Base-by-base conservation (phyloP, 2,797 vertebrate genomes). In the Diglossa cyanea region DNA sequence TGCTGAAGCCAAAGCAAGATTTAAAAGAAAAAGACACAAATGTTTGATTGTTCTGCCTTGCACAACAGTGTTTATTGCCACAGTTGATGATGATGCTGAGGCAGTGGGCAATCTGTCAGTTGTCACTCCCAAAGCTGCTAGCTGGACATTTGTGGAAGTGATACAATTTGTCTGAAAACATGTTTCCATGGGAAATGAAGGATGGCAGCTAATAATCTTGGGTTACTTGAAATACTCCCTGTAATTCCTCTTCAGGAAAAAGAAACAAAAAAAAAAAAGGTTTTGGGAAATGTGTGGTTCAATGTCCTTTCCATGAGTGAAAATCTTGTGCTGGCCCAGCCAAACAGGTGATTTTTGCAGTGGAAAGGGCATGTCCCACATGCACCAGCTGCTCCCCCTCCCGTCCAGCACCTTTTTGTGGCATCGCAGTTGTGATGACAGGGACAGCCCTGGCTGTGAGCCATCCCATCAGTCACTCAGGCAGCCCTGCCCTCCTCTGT, bases 341-440 rank as follows among this genome's bases (percentile, higher is more conserved):
- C 37, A 23, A 25, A 31, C 1, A 4, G 30, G 16, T 13, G 8
- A 3, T 17, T 79, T 63, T 79, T 44, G 30, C 50, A 0, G 0
- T 48, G 62, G 37, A 53, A 86, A 9, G 0, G 16, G 7, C 11
- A 28, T 0, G 7, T 70, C 24, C 21, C 30, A 5, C 0, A 1
- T 1, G 5, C 24, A 37, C 17, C 47, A 80, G 51, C 42, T 53
- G 23, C 23, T 48, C 5, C 48, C 9, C 10, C 10, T 73, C 9
- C 25, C 15, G 17, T 89, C 31, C 45, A 51, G 48, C 19, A 15
- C 40, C 17, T 39, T 16, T 51, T 15, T 53, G 66, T 88, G 63
- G 31, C 17, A 15, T 47, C 61, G 35, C 33, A 23, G 54, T 25
- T 17, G 9, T 3, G 30, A 6, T 11, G 37, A 15, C 9, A 16